Percentiles rank a stretch among this genome's conserved stretches.
Conservation (phyloP, 2,797 vertebrate species). For the Sebastes ruberrimus region DNA sequence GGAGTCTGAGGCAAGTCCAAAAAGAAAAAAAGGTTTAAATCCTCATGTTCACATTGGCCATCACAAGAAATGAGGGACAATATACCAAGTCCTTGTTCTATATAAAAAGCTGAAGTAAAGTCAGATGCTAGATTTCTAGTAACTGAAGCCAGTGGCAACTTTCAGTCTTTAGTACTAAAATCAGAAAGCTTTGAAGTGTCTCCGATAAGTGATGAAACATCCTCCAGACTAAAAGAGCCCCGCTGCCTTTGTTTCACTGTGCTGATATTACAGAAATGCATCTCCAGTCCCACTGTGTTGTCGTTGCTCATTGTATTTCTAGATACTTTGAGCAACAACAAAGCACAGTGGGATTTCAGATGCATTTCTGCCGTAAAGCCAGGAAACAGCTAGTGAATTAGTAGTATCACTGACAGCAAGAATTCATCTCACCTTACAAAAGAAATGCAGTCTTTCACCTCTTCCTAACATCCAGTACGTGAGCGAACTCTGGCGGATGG, state of each 20-base stretch:
- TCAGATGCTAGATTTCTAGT: too few relatives aligned
- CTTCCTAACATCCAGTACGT: too few relatives aligned
- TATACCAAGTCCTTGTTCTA: too few relatives aligned
- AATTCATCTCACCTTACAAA: background rate
- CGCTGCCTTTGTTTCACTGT: background rate
- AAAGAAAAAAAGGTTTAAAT: too few relatives aligned
- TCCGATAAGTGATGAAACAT: background rate
- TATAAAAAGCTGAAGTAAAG: too few relatives aligned
- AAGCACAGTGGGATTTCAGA: background rate
- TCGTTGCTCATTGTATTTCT: background rate
- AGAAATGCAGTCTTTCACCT: background rate
- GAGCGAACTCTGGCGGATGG: too few relatives aligned
- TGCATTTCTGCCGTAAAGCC: background rate
- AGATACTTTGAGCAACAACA: background rate
- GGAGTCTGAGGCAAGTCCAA: too few relatives aligned
- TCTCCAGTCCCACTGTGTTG: too few relatives aligned
- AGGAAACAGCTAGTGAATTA: background rate
- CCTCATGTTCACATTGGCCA: too few relatives aligned
- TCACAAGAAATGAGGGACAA: too few relatives aligned
- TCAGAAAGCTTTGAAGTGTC: background rate
- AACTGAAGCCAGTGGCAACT: too few relatives aligned
- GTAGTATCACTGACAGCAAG: background rate
- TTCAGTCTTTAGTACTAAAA: background rate
- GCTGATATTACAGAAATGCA: too few relatives aligned
- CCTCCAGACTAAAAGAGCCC: background rate